Evolutionary conservation across 2,888 invertebrate species (phyloP), one percentile per base, ranked within the genome.

Genomic region (Tyria jacobaeae): DNA sequence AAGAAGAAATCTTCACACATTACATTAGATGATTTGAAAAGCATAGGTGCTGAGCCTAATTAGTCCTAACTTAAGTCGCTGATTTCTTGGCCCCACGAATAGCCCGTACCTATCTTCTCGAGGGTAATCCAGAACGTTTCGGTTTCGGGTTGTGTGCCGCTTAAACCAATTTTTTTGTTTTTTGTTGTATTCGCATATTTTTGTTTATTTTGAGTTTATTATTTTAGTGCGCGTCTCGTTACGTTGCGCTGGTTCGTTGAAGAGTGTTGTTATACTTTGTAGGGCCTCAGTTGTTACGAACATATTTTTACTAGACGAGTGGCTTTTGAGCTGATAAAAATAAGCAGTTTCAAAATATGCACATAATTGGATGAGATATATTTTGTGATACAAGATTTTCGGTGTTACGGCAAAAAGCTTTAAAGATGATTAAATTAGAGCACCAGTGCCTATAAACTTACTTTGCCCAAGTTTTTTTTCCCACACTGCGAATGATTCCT

Each of bases 111-210:
- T 84, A 86, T 83, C 89, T 84, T 82, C 84, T 92, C 86, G 88
- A 92, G 91, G 86, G 91, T 86, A 91, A 92, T 91, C 88, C 91
- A 86, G 80, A 88, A 87, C 89, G 86, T 89, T 90, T 87, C 87
- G 82, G 87, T 84, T 90, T 88, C 83, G 86, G 86, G 81, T 88
- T 87, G 89, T 89, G 87, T 90, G 89, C 89, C 87, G 88, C 88
- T 89, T 88, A 88, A 86, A 88, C 85, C 82, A 82, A 83, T 87
- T 88, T 89, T 85, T 83, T 85, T 84, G 68, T 79, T 81, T 81
- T 77, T 65, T 73, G 78, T 82, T 77, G 80, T 80, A 73, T 70
- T n/a, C n/a, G n/a, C n/a, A 70, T 74, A 70, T 72, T 78, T 80
- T 76, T 76, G 75, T 78, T 77, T 81, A 64, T 64, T 81, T 83